Evolutionary conservation across 2,113 vertebrate genomes (phyloP), one percentile per base, ranked within the genome.

Genomic region (Mohoua ochrocephala): DNA sequence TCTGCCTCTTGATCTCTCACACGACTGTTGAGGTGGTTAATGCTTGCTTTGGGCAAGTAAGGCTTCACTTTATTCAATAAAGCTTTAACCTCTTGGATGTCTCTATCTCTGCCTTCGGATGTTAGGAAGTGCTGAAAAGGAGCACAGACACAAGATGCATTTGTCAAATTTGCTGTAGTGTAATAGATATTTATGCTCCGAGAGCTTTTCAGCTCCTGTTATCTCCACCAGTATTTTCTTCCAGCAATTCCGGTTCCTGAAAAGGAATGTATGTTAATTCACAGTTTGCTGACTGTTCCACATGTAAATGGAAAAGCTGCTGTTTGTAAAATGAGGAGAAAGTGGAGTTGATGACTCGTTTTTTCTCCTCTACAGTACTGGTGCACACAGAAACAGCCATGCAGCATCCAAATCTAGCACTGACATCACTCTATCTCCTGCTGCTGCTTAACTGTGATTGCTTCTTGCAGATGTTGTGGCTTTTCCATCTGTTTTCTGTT

Each of bases 1-100:
- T 99, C 99, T 41, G 96, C 93, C 74, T 98, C 98, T 87, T 99
- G 98, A 93, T 98, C 99, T 93, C 96, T 94, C 80, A 99, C 98
- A 98, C 98, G 98, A 59, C 75, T 96, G 27, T 11, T 95, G 22
- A 99, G 96, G 44, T 98, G 98, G 13, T 91, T 97, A 49, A 98
- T 97, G 61, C 95, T 97, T 50, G 97, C 97, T 54, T 98, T 96
- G 68, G 98, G 98, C 80, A 99, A 68, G 91, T 98, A 98, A 76
- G 96, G 97, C 60, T 96, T 95, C 47, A 98, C 98, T 74, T 97
- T 97, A 60, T 97, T 96, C 94, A 99, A 28, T 20, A 98, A 96
- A 64, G 97, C 97, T 60, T 97, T 98, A 33, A 99, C 97, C 91
- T 98, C 98, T 15, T 97, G 97, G 82, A 99, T 98, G 75, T 98